Evolutionary conservation across 2,113 vertebrate species (phyloP).

Genomic region (Hiodon tergisus): DNA sequence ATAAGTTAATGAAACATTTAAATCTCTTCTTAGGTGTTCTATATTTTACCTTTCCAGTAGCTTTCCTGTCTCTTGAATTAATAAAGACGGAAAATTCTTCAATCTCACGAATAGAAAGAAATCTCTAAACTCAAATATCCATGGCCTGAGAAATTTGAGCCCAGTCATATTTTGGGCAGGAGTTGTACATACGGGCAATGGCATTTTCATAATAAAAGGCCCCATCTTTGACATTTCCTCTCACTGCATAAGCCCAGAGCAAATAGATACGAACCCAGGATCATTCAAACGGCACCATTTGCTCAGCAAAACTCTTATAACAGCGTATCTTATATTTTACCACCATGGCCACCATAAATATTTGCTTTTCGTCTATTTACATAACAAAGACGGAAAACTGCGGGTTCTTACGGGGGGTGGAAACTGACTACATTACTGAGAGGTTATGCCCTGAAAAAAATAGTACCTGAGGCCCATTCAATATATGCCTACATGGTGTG

Average conservation of each 20-base stretch:
- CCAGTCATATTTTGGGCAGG: no score
- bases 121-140: not conserved
- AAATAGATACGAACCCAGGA: no score
- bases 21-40: constrained; percentile 15
- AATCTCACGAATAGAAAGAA: constrained; percentile 7
- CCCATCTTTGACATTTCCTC: not conserved
- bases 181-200: no score
- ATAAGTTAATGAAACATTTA: constrained; percentile 24
- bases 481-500: not conserved
- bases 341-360: no score
- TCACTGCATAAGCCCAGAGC: not conserved
- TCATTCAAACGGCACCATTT: not conserved
- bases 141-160: no score
- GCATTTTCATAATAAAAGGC: not conserved
- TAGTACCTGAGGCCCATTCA: not conserved
- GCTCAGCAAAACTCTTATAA: not conserved
- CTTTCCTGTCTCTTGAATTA: not conserved
- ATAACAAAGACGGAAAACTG: no score
- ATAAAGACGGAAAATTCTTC: not conserved
- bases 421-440: not conserved
- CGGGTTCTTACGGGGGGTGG: no score
- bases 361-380: no score
- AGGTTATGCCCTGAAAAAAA: not conserved
- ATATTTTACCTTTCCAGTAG: constrained; percentile 1
- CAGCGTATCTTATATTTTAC: no score